Conservation (phyloP, 2,888 invertebrate genomes). For the Linnaemya tessellans region DNA sequence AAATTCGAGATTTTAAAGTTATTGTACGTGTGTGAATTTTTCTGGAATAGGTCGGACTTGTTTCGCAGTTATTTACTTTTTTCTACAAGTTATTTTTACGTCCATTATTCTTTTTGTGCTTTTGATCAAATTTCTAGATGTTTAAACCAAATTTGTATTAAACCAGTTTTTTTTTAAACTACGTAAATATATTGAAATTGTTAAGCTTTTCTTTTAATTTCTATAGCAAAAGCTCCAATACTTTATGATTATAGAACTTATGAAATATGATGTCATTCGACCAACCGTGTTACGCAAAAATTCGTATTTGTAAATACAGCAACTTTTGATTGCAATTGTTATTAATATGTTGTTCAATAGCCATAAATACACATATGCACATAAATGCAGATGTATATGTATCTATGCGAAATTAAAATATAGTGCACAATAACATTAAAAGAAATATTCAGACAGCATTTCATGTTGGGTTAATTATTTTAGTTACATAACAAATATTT, state of each 20-base stretch:
- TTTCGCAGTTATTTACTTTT: too few relatives aligned
- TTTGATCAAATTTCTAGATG: too few relatives aligned
- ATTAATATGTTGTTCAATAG: background rate
- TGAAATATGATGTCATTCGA: constrained; percentile 38
- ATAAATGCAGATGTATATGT: too few relatives aligned
- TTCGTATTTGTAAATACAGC: background rate
- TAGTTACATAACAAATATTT: constrained; percentile 14
- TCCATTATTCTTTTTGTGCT: too few relatives aligned
- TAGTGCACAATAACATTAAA: background rate
- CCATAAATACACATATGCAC: background rate
- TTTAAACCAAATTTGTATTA: too few relatives aligned
- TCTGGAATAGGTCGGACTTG: too few relatives aligned
- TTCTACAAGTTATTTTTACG: too few relatives aligned
- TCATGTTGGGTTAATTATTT: constrained; percentile 24
- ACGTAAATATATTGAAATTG: background rate
- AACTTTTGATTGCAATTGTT: background rate
- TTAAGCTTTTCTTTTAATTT: background rate
- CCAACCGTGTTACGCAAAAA: background rate
- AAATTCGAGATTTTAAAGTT: too few relatives aligned
- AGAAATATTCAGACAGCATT: background rate
- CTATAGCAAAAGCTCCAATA: background rate
- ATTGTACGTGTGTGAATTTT: too few relatives aligned
- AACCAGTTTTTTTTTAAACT: too few relatives aligned
- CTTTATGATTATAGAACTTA: background rate
- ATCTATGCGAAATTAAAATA: background rate